Base-by-base conservation (phyloP, 2,797 vertebrate genomes). In the Perdix hodgsoniae region DNA sequence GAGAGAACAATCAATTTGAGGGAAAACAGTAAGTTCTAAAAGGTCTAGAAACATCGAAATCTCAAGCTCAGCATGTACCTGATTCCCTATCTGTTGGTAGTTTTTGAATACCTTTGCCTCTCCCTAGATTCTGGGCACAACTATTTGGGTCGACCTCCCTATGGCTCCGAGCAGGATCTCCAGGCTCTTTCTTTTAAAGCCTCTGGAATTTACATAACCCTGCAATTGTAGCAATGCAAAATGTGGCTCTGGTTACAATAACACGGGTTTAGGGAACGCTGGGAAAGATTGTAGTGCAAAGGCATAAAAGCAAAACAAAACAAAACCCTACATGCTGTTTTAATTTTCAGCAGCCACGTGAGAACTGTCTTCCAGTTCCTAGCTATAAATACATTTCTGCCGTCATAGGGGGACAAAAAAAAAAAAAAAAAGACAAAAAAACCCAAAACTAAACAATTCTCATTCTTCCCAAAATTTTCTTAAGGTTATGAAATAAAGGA, bases 311-410 rank as follows among this genome's bases (percentile, higher is more conserved):
- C 86, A 95, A 97, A 97, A 93, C 97, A 96, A 97, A 97, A 97
- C 95, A 96, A 95, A 97, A 91, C 86, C 45, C 89, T 96, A 94
- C 97, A 98, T 96, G 94, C 96, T 97, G 97, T 97, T 98, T 97
- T 97, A 95, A 98, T 98, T 98, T 98, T 96, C 97, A 93, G 83
- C 82, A 97, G 95, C 97, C 97, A 97, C 65, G 93, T 98, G 97
- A 98, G 97, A 97, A 96, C 79, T 92, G 95, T 93, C 96, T 95
- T 95, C 88, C 94, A 95, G 94, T 97, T 95, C 91, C 82, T 69
- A 84, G 87, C 97, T 98, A 97, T 97, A 98, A 98, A 98, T 98
- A 98, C 93, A 88, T 94, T 81, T 94, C 96, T 96, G 94, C 94
- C 88, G 72, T 94, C 96, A 96, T 90, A 97, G 91, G 88, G 97